Conservation (phyloP, 2,113 vertebrate species). For the Neogale vison region DNA sequence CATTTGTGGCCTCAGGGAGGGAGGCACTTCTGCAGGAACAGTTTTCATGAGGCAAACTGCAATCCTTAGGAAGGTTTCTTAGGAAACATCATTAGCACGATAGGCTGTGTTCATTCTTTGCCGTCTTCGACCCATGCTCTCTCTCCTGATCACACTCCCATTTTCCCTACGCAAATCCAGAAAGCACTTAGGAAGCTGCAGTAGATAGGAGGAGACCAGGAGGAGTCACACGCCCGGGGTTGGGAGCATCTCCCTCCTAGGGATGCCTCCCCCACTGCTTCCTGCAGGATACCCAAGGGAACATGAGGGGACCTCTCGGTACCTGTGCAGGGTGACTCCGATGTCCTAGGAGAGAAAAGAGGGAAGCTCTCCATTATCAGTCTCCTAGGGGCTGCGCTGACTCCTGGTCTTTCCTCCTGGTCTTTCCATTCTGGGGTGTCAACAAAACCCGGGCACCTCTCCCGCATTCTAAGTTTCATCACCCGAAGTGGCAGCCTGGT, state of each 20-base stretch:
- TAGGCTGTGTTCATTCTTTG: neutral
- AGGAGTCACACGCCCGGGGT: neutral
- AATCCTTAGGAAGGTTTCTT: neutral
- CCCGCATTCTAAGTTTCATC: neutral
- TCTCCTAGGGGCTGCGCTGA: neutral
- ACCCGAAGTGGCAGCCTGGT: neutral
- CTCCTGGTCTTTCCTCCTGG: neutral
- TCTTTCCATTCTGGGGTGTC: no score
- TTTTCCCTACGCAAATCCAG: neutral
- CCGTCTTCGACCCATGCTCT: neutral
- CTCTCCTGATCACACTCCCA: neutral
- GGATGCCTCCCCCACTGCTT: neutral
- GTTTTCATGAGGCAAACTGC: neutral
- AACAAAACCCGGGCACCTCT: neutral
- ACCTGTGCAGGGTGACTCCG: slow-evolving; percentile 67
- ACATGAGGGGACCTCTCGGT: neutral
- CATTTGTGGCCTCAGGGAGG: neutral
- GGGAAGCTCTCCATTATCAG: neutral
- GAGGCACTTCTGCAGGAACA: neutral
- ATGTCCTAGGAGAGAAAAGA: slow-evolving; percentile 73
- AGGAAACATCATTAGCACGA: neutral
- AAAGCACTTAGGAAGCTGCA: neutral
- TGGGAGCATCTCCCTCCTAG: neutral
- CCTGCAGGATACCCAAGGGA: neutral
- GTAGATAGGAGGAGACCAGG: neutral